Base-by-base conservation (phyloP, 2,113 vertebrate genomes). In the Cygnus buccinator region DNA sequence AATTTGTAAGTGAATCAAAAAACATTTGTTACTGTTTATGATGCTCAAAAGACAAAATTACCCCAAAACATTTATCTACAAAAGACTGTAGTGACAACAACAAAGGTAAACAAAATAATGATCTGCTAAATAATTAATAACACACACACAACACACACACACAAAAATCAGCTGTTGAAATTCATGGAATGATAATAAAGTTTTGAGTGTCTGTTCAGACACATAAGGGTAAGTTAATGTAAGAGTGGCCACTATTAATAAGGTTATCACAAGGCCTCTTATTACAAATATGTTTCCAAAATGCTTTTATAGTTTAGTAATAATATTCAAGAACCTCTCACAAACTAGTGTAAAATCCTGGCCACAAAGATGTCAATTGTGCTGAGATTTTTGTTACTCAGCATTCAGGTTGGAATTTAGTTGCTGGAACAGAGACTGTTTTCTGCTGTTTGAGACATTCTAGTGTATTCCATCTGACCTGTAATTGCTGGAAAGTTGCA, bases 1-100 rank as follows among this genome's bases (percentile, higher is more conserved):
- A 98, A 98, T 98, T 98, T 98, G 98, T 98, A 98, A 98, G 97
- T 96, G 97, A 98, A 98, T 98, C 97, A 98, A 98, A 98, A 93
- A 96, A 67, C 96, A 98, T 98, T 98, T 98, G 97, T 97, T 98
- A 97, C 97, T 98, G 96, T 97, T 98, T 98, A 98, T 97, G 90
- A 98, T 97, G 81, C 92, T 98, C 96, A 97, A 97, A 98, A 97
- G 97, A 93, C 91, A 97, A 96, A 98, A 98, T 94, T 96, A 95
- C 59, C 92, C 73, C 83, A 75, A 97, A 97, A 97, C 72, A 93
- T 97, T 97, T 97, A 96, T 92, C 94, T 84, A 94, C 89, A 94
- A 96, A 89, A 97, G 90, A 76, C 33, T 86, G 19, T 61, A 87
- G 67, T 96, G 95, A 95, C 93, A 97, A 89, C 52, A 97, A 79